These are phyloP conservation scores for Morpho helenor DNA, from an alignment of 2,888 invertebrate species.

Conservation along the genomic window DNA sequence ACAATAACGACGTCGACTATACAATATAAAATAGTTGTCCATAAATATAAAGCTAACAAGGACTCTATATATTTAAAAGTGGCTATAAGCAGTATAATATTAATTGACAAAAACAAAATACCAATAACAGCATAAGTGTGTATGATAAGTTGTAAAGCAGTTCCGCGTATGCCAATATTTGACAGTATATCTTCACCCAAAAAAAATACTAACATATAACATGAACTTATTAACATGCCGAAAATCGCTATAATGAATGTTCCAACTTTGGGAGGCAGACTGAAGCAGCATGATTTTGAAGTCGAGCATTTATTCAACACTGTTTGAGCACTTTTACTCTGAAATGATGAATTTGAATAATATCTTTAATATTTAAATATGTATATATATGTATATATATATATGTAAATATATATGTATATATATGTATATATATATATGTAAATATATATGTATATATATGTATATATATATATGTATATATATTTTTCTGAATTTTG, in stretches of 20 bases:
- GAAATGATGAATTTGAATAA: conserved; percentile 3
- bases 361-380: not conserved
- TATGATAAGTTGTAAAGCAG: conserved; percentile 29
- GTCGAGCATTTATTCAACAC: conserved; percentile 33
- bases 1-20: conserved; percentile 36
- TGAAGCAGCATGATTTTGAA: conserved; percentile 40
- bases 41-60: conserved; percentile 45
- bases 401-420: no score
- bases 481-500: no score
- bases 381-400: not conserved
- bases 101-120: conserved; percentile 36
- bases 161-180: conserved; percentile 26
- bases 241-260: conserved; percentile 41
- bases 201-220: conserved; percentile 34
- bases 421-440: no score
- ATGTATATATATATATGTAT: no score
- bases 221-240: conserved; percentile 38
- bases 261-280: conserved; percentile 41
- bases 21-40: conserved; percentile 41
- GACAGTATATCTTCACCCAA: conserved; percentile 30
- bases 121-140: conserved; percentile 41
- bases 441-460: no score
- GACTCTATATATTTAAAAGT: conserved; percentile 43
- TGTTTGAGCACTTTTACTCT: conserved; percentile 13
- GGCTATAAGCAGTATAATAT: conserved; percentile 41